Evolutionary conservation across 2,113 vertebrate genomes (phyloP), one percentile per base, ranked within the genome.

Genomic region (Trogon surrucura): DNA sequence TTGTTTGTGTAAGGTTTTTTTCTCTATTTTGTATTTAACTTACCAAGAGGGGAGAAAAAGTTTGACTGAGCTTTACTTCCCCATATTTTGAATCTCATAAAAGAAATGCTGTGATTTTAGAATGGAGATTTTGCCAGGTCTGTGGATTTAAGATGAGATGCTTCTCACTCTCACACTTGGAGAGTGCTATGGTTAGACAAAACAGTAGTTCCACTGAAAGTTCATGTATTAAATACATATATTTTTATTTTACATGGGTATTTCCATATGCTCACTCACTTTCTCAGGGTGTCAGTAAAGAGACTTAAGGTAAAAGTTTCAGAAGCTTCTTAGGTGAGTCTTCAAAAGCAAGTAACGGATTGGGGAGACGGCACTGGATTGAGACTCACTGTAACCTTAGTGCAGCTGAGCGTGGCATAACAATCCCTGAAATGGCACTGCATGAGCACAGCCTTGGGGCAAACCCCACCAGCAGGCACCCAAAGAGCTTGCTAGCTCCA

Each of bases 111-210:
- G 10, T 57, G 67, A 62, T 92, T 91, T 88, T 82, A 84, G 16
- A 85, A 73, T n/a, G 20, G 51, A 85, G 92, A 75, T 97, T 96
- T 95, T 93, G 47, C 92, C 69, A 64, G 77, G 34, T 92, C 50
- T 60, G 21, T 86, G 48, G 45, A 22, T 75, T 88, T 93, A 48
- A 92, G 86, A 90, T 61, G 34, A 56, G 51, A 73, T 73, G 22
- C 47, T 86, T 97, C 78, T 95, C 79, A 85, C 50, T 85, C 65
- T 74, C 71, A 60, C 61, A 69, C 65, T 85, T 54, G 23, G 54
- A 66, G 36, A 79, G 27, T 57, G 6, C 83, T 26, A 54, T 91
- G 56, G 83, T 54, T 41, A 50, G 95, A 62, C 41, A 77, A 91
- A 97, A 51, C 10, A 45, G 57, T 19, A 2, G 44, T 89, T 89